Conservation (phyloP, 2,113 vertebrate genomes). For the Dolichotis patagonum region DNA sequence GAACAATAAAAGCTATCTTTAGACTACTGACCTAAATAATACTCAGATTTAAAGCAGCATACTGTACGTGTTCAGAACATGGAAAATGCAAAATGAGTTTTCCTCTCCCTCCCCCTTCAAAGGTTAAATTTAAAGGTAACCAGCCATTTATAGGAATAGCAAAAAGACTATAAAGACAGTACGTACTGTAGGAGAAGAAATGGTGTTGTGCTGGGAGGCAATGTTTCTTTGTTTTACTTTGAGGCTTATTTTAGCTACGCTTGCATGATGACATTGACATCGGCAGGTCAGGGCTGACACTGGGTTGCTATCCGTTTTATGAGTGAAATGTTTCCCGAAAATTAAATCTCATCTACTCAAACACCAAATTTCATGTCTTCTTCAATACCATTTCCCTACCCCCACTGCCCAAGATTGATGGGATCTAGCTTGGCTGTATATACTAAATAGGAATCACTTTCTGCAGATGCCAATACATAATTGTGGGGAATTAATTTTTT, state of each 20-base stretch:
- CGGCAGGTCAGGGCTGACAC: constrained; percentile 86
- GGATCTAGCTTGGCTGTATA: constrained; percentile 38
- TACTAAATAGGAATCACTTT: constrained; percentile 69
- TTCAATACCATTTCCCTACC: constrained; percentile 47
- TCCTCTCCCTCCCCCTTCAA: constrained; percentile 45
- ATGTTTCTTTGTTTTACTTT: constrained; percentile 80
- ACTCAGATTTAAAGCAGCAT: constrained; percentile 83
- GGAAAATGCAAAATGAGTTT: constrained; percentile 82
- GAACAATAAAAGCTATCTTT: constrained; percentile 82
- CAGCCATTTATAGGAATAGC: constrained; percentile 78
- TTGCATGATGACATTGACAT: constrained; percentile 87
- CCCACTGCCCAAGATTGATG: constrained; percentile 72
- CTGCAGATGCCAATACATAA: constrained; percentile 52
- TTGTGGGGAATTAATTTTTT: constrained; percentile 64
- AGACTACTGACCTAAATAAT: constrained; percentile 89
- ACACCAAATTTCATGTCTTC: constrained; percentile 74
- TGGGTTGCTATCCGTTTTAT: constrained; percentile 74
- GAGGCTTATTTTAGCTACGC: constrained; percentile 86
- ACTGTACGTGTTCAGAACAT: constrained; percentile 80
- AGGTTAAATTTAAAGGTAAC: constrained; percentile 83
- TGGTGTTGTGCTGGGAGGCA: constrained; percentile 51
- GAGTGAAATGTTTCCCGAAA: constrained; percentile 76
- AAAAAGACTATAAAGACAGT: constrained; percentile 65
- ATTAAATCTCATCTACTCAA: constrained; percentile 78
- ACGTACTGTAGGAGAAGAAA: constrained; percentile 46